These are phyloP conservation scores for Caenorhabditis japonica DNA, from an alignment of 2,888 invertebrate genomes.

Conservation along the genomic window DNA sequence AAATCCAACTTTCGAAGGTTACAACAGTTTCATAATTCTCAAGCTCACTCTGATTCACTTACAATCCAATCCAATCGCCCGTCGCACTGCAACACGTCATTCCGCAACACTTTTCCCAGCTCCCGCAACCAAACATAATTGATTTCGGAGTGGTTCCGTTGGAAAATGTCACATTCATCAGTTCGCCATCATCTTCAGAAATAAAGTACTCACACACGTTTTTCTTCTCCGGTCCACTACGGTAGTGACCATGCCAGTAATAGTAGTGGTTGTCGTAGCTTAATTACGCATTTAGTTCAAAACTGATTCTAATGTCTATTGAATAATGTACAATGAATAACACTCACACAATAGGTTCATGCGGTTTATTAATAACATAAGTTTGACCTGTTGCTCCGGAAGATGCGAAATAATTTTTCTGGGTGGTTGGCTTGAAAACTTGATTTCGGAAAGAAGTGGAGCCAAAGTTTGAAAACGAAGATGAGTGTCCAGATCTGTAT, in stretches of 20 bases:
- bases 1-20: too few relatives aligned
- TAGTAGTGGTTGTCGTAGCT: conserved; percentile 31
- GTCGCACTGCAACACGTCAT: conserved; percentile 12
- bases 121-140: conserved; percentile 18
- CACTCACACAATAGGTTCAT: background rate
- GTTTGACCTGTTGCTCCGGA: too few relatives aligned
- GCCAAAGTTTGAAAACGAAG: background rate
- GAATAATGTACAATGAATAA: background rate
- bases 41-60: too few relatives aligned
- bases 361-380: too few relatives aligned
- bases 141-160: conserved; percentile 18
- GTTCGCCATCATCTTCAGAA: conserved; percentile 28
- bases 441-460: conserved; percentile 21
- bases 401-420: conserved; percentile 9
- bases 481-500: background rate
- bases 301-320: background rate
- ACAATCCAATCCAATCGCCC: conserved; percentile 19
- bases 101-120: conserved; percentile 28
- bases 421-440: conserved; percentile 16
- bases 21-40: background rate
- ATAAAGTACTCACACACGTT: conserved; percentile 28
- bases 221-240: conserved; percentile 3
- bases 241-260: conserved; percentile 28
- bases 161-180: conserved; percentile 19
- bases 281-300: background rate